Evolutionary conservation across 2,113 vertebrate genomes (phyloP), one percentile per base, ranked within the genome.

Genomic region (Istiophorus platypterus): DNA sequence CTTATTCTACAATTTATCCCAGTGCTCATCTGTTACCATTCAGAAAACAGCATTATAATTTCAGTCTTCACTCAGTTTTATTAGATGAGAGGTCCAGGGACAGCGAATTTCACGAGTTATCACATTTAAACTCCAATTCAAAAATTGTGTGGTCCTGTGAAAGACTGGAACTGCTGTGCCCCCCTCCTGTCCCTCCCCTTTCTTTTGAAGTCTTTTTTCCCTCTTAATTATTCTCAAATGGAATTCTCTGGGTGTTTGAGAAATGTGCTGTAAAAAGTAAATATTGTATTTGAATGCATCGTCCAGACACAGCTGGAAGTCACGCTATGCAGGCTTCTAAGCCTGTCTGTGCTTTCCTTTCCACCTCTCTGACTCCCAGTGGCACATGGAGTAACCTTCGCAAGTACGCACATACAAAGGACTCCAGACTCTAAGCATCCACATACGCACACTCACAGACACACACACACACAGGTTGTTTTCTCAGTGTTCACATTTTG

Each of bases 201-300:
- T 80, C 64, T 76, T 77, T 83, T 89, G 85, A 88, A 90, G 82
- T 82, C 70, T 85, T 88, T 88, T 88, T 74, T 37, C 7, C 7
- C 68, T 83, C 80, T 58, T 92, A 91, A 94, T 92, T 91, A 88
- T 88, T 92, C 68, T 83, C 89, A 90, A 91, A 91, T 85, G 91
- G 90, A 72, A 41, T 61, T 82, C 78, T 68, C 41, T 49, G 86
- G 72, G 69, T 90, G 90, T 92, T 93, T 94, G 84, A 92, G 87
- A 91, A 93, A 89, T 81, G 84, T 88, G 88, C 90, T 72, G 91
- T 37, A 87, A 89, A 94, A 92, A 77, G 90, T 94, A 92, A 95
- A 94, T 88, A 93, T 89, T 93, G 88, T 87, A 91, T 91, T 82
- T 93, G 88, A 94, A 91, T 72, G 87, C 91, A 87, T 84, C 67